These are phyloP conservation scores for Macroglossus sobrinus DNA, from an alignment of 2,113 vertebrate genomes.

Conservation along the genomic window DNA sequence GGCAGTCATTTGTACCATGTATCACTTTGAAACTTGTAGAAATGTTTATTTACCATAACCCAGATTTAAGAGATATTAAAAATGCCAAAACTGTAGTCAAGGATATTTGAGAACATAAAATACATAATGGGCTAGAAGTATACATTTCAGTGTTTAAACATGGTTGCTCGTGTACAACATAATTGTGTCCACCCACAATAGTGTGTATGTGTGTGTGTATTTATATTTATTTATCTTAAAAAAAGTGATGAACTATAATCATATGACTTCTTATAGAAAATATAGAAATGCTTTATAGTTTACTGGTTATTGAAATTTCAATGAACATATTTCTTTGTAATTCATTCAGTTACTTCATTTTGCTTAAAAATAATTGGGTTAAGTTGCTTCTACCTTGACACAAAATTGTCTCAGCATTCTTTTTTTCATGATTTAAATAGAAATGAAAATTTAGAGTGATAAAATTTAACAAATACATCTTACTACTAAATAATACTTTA, in stretches of 20 bases:
- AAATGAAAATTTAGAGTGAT: not conserved
- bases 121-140: not conserved
- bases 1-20: not conserved
- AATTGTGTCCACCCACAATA: not conserved
- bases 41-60: slow-evolving; percentile 13
- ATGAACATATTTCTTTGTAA: not conserved
- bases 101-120: slow-evolving; percentile 1
- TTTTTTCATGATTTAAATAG: not conserved
- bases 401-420: not conserved
- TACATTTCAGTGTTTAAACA: not conserved
- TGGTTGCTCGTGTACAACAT: not conserved
- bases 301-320: not conserved
- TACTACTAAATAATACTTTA: not conserved
- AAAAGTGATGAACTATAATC: not conserved
- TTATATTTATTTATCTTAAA: not conserved
- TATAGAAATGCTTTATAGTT: not conserved
- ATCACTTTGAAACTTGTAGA: not conserved
- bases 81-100: not conserved
- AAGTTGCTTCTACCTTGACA: not conserved
- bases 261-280: not conserved
- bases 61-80: not conserved
- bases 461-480: not conserved
- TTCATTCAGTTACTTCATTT: slow-evolving; percentile 2
- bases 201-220: not conserved
- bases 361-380: not conserved